phyloP scores from a whole-genome alignment of 2,888 invertebrate species.

The Noctua comes region DNA sequence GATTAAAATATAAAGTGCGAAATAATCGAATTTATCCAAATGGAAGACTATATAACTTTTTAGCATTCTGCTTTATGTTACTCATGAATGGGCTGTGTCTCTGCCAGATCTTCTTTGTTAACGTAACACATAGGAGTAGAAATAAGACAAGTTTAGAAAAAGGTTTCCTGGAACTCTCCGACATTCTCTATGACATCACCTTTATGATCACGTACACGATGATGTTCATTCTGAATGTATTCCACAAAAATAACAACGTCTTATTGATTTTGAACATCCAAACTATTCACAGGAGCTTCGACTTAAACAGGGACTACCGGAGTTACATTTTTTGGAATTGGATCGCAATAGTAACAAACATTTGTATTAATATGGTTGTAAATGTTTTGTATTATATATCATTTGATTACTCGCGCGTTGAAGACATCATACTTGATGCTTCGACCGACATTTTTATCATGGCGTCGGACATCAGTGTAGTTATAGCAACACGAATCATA shows the following conservation, averaged over 20 bases:
- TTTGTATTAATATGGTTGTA: background rate
- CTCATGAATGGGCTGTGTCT: background rate
- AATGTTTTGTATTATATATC: background rate
- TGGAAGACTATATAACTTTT: background rate
- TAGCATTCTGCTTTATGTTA: background rate
- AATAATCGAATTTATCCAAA: background rate
- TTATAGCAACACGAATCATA: conserved; percentile 9
- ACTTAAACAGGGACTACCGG: conserved; percentile 1
- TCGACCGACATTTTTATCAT: background rate
- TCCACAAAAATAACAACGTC: conserved; percentile 17
- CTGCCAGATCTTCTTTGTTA: background rate
- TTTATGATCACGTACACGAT: background rate
- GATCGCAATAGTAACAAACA: conserved; percentile 15
- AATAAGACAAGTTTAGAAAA: background rate
- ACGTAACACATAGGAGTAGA: background rate
- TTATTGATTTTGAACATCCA: conserved; percentile 45
- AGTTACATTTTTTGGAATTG: conserved; percentile 43
- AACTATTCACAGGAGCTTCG: conserved; percentile 28
- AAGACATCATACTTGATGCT: background rate
- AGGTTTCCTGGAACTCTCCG: background rate
- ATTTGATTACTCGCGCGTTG: background rate
- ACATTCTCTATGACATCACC: background rate
- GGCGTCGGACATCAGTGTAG: conserved; percentile 4
- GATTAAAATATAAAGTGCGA: background rate
- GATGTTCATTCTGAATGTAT: background rate